Conservation (phyloP, 2,888 invertebrate species). For the Drosophila melanosoma region DNA sequence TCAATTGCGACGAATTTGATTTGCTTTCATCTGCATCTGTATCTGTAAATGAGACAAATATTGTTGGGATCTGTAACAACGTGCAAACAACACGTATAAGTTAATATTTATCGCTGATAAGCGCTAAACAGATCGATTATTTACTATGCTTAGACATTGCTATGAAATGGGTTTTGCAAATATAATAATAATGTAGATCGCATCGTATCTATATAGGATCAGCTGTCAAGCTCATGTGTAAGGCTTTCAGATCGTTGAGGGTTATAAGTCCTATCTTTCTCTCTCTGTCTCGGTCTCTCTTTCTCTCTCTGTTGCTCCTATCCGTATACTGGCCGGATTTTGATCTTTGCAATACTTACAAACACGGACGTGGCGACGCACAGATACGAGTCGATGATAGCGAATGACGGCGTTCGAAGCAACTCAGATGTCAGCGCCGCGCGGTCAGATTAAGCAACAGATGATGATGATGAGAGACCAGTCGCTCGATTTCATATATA, state of each 20-base stretch:
- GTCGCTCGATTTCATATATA: constrained; percentile 51
- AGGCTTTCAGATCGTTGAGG: constrained; percentile 43
- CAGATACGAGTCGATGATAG: constrained; percentile 67
- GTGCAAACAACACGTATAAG: constrained; percentile 8
- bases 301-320: constrained; percentile 3
- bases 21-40: constrained; percentile 26
- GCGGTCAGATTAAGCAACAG: constrained; percentile 74
- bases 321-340: constrained; percentile 61
- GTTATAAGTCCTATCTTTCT: constrained; percentile 29
- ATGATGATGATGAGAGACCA: constrained; percentile 27
- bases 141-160: constrained; percentile 7
- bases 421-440: constrained; percentile 31
- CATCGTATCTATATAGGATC: constrained; percentile 58
- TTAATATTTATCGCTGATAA: constrained; percentile 62
- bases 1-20: constrained; percentile 28
- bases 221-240: constrained; percentile 51
- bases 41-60: constrained; percentile 35
- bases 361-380: constrained; percentile 66
- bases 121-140: constrained; percentile 25
- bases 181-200: constrained; percentile 30
- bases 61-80: constrained; percentile 27
- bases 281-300: constrained; percentile 1
- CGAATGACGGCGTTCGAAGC: constrained; percentile 31
- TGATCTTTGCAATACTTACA: constrained; percentile 69
- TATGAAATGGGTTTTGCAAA: constrained; percentile 22